These are phyloP conservation scores for Hypotaenidia philippensis DNA, from an alignment of 2,797 vertebrate genomes.

Conservation along the genomic window DNA sequence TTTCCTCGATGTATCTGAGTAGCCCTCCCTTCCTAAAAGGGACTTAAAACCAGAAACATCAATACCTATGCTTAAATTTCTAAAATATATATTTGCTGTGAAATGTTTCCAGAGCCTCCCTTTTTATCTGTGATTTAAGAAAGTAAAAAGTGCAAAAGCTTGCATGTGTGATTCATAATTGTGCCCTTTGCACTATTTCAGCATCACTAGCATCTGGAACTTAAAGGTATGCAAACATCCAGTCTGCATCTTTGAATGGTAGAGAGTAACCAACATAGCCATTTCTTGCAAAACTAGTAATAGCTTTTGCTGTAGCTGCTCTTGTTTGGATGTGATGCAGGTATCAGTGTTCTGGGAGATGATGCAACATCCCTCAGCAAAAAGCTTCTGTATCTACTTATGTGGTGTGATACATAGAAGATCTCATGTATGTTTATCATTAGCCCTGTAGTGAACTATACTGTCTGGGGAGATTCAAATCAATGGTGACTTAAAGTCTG, in stretches of 20 bases:
- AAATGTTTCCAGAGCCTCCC: neutral
- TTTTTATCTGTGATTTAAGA: neutral
- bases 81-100: neutral
- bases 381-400: slow-evolving; percentile 84
- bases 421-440: neutral
- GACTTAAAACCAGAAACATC: neutral
- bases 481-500: neutral
- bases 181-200: neutral
- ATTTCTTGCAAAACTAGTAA: slow-evolving; percentile 85
- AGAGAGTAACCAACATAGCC: slow-evolving; percentile 38
- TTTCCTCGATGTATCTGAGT: neutral
- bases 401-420: slow-evolving; percentile 16
- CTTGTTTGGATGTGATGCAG: slow-evolving; percentile 82
- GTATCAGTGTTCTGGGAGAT: slow-evolving; percentile 81
- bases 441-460: neutral
- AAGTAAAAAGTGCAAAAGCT: neutral
- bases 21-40: neutral
- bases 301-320: slow-evolving; percentile 80
- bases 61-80: neutral
- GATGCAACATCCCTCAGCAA: slow-evolving; percentile 78
- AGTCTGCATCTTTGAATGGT: neutral
- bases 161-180: neutral
- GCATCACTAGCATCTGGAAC: neutral
- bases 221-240: neutral
- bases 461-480: neutral